These are phyloP conservation scores for Sinosuthora webbiana DNA, from an alignment of 2,113 vertebrate species.

Conservation along the genomic window DNA sequence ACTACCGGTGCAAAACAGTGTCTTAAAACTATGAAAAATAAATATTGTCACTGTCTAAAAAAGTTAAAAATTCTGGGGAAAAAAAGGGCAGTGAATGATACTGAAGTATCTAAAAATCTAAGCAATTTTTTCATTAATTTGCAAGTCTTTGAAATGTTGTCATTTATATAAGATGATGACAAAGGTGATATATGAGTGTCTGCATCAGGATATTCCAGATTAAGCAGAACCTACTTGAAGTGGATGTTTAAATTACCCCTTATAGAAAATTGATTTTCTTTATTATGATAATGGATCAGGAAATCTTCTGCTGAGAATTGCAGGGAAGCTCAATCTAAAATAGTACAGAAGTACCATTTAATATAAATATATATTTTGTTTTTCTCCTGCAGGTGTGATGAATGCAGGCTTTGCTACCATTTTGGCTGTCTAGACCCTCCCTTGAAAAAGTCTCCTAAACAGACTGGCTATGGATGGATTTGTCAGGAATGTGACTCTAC, in stretches of 20 bases:
- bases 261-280: conserved; percentile 20
- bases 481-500: conserved; percentile 98
- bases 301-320: background rate
- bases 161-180: background rate
- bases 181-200: background rate
- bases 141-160: background rate
- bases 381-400: conserved; percentile 87
- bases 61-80: background rate
- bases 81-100: background rate
- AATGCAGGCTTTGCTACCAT: conserved; percentile 96
- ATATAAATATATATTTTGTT: background rate
- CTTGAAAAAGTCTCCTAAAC: conserved; percentile 98
- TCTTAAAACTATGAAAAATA: background rate
- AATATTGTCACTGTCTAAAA: background rate
- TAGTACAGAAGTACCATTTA: conserved; percentile 23
- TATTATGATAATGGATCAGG: background rate
- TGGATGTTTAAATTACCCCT: background rate
- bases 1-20: background rate
- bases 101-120: background rate
- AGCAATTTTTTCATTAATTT: background rate
- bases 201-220: conserved; percentile 13
- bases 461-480: conserved; percentile 98
- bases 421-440: conserved; percentile 98
- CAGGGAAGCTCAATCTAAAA: background rate
- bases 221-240: background rate